These are phyloP conservation scores for Watsonalla cultraria DNA, from an alignment of 2,888 invertebrate species.

Conservation along the genomic window DNA sequence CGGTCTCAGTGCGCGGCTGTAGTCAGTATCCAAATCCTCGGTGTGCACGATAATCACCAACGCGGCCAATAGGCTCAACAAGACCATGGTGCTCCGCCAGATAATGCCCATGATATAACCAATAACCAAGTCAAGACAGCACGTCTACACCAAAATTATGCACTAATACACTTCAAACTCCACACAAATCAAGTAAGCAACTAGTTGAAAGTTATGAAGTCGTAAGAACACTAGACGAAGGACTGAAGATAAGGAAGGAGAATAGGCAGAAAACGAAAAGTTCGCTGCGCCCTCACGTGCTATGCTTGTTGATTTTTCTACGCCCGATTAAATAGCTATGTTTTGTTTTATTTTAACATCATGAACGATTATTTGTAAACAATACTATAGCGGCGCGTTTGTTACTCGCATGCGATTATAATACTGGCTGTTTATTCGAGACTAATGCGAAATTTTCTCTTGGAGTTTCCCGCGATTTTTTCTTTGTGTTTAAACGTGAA, in stretches of 20 bases:
- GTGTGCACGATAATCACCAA: slow-evolving; percentile 70
- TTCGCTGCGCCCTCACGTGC: slow-evolving; percentile 17
- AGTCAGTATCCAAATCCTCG: slow-evolving; percentile 53
- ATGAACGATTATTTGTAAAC: slow-evolving; percentile 47
- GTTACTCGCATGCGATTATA: slow-evolving; percentile 29
- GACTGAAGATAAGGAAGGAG: slow-evolving; percentile 38
- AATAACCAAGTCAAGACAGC: slow-evolving; percentile 14
- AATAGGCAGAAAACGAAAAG: slow-evolving; percentile 34
- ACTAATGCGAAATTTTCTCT: slow-evolving; percentile 44
- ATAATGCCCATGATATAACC: slow-evolving; percentile 67
- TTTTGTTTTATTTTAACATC: slow-evolving; percentile 50
- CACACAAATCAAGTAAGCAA: slow-evolving; percentile 13
- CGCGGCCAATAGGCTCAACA: slow-evolving; percentile 70
- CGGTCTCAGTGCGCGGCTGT: slow-evolving; percentile 47
- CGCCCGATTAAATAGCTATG: slow-evolving; percentile 14
- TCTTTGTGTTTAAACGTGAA: slow-evolving; percentile 51
- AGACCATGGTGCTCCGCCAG: slow-evolving; percentile 59
- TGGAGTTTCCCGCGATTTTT: slow-evolving; percentile 51
- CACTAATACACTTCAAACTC: slow-evolving; percentile 28
- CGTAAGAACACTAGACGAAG: slow-evolving; percentile 21
- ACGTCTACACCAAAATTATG: slow-evolving; percentile 23
- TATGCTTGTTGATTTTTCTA: slow-evolving; percentile 23
- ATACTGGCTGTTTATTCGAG: slow-evolving; percentile 31
- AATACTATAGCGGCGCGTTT: slow-evolving; percentile 34
- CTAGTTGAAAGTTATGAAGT: slow-evolving; percentile 18